Conservation (phyloP, 2,888 invertebrate species). For the Glaucopsyche alexis region DNA sequence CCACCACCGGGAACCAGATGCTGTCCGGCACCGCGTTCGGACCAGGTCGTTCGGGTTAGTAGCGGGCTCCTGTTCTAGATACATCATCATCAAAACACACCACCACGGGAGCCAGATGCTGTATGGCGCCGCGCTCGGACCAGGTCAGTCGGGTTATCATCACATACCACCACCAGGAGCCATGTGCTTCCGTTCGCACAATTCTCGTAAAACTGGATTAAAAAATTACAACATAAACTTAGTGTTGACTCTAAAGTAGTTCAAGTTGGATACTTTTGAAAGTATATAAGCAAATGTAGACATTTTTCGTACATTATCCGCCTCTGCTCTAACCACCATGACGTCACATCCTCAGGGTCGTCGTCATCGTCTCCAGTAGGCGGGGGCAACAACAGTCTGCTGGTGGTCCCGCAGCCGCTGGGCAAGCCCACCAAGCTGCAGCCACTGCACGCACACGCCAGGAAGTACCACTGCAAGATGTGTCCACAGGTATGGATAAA, state of each 20-base stretch:
- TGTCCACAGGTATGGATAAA: constrained; percentile 92
- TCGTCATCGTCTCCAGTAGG: constrained; percentile 73
- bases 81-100: too few relatives aligned
- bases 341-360: constrained; percentile 61
- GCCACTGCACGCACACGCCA: constrained; percentile 69
- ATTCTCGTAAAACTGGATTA: too few relatives aligned
- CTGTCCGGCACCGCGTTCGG: constrained; percentile 65
- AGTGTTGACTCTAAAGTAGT: too few relatives aligned
- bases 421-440: constrained; percentile 80
- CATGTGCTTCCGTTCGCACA: constrained; percentile 31
- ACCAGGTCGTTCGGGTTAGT: constrained; percentile 72
- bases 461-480: constrained; percentile 98
- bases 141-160: too few relatives aligned
- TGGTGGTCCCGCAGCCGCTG: constrained; percentile 94
- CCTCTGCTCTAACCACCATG: neutral
- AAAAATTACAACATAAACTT: too few relatives aligned
- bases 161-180: too few relatives aligned
- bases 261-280: too few relatives aligned
- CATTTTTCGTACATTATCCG: neutral
- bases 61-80: constrained; percentile 20
- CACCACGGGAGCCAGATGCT: constrained; percentile 33
- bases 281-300: too few relatives aligned
- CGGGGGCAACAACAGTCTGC: constrained; percentile 76
- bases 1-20: too few relatives aligned
- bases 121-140: too few relatives aligned